A percentile compares a stretch with the other conserved stretches of the same genome.
Conservation (phyloP, 2,113 vertebrate species). For the Rallus limicola region DNA sequence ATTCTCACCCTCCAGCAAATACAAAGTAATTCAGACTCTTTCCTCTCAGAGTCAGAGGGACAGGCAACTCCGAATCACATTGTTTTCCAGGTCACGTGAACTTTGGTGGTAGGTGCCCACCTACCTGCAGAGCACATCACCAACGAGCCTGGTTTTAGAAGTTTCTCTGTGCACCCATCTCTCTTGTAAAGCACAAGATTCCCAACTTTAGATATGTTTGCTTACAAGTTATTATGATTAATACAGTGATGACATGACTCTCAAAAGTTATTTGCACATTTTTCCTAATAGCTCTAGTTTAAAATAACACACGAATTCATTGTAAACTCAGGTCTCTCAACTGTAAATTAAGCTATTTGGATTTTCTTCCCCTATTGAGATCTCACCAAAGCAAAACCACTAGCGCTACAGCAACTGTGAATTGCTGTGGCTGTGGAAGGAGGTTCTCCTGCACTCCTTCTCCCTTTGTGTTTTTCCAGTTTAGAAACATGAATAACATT, state of each 20-base stretch:
- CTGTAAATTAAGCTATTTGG: background rate
- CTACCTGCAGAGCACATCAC: background rate
- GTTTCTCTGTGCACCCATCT: background rate
- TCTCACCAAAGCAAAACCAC: background rate
- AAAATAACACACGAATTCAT: background rate
- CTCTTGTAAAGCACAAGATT: background rate
- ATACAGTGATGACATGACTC: background rate
- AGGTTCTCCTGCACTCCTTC: background rate
- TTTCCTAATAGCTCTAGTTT: background rate
- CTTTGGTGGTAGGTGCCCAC: background rate
- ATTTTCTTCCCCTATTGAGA: background rate
- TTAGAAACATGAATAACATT: conserved; percentile 30
- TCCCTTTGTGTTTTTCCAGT: background rate
- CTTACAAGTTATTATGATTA: background rate
- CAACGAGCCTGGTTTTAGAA: background rate
- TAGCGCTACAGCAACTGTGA: background rate
- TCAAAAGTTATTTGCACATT: background rate
- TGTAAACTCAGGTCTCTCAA: background rate
- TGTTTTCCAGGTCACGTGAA: background rate
- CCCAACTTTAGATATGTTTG: background rate
- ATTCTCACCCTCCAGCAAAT: background rate
- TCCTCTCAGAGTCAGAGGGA: background rate
- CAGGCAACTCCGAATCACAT: background rate
- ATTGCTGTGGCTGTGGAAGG: background rate
- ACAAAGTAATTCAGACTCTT: background rate